Evolutionary conservation across 2,113 vertebrate species (phyloP), one percentile per base, ranked within the genome.

Genomic region (Takifugu flavidus): DNA sequence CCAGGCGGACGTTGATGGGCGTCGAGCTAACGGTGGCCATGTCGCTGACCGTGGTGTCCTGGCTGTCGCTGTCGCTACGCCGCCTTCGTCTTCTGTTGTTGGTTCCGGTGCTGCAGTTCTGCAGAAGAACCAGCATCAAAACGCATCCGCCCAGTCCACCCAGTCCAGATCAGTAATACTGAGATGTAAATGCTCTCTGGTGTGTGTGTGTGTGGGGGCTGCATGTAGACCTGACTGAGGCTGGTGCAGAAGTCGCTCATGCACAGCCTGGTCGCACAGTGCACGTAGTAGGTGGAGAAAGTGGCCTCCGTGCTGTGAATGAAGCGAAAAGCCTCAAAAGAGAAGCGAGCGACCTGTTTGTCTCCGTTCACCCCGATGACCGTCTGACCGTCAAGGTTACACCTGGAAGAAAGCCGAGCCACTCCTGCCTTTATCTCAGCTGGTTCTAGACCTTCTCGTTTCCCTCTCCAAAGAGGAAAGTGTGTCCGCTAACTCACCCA

Each of bases 321-420:
- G 4, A 91, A 91, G 51, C 89, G 85, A 61, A 90, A 91, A 5
- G 86, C 68, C 63, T 91, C 88, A 0, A 91, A 91, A 2, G 88
- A 89, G 79, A 91, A 91, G 11, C 75, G 84, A 0, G 89, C 87
- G 4, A 57, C 47, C 60, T 91, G 87, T 27, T 69, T 34, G 13
- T 53, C 12, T 5, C 89, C 88, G 2, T 91, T 91, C 20, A 57
- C 5, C 1, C 20, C 67, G 0, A 91, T 78, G 1, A 87, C 28
- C 0, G 88, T 91, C 77, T 90, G 89, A 2, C 34, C 47, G 14
- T 91, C 89, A 1, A n/a, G 67, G 52, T 67, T 65, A 71, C 90
- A 91, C 60, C 89, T 91, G 58, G 1, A 55, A 59, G 13, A n/a
- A 62, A 14, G 67, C 5, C 5, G 2, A 31, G 2, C 29, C 34